phyloP scores from a whole-genome alignment of 2,113 vertebrate genomes.

The Ciconia boyciana region DNA sequence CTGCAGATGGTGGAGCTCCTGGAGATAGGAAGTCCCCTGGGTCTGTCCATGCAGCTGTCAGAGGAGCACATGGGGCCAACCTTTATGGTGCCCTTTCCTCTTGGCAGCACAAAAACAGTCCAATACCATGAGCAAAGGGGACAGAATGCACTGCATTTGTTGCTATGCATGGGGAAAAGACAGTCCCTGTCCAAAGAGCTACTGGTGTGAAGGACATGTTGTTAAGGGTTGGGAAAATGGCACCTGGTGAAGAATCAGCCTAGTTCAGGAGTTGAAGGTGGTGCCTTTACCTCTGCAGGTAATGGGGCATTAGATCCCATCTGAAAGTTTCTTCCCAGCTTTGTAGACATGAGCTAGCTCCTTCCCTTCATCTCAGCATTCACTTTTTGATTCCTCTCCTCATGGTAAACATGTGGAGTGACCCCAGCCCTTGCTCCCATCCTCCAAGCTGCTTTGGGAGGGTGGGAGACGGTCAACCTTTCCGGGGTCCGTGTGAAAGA shows the following conservation, averaged over 20 bases:
- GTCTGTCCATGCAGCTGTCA: background rate
- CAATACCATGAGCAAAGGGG: background rate
- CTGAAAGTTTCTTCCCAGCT: background rate
- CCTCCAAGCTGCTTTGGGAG: background rate
- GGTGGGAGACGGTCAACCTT: background rate
- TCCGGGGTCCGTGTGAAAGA: conserved; percentile 50
- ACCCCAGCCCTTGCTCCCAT: background rate
- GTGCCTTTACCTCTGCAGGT: background rate
- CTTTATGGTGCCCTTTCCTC: background rate
- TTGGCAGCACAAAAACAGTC: background rate
- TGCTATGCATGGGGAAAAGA: background rate
- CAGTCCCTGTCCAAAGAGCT: background rate
- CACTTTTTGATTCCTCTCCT: background rate
- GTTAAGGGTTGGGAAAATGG: background rate
- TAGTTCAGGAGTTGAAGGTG: background rate
- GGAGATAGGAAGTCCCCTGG: background rate
- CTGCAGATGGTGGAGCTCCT: background rate
- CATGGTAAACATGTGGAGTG: background rate
- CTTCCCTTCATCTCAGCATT: background rate
- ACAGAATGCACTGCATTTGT: background rate
- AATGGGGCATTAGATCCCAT: background rate
- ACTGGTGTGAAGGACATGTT: background rate
- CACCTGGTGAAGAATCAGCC: background rate
- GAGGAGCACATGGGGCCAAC: background rate
- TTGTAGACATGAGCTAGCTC: background rate